Conservation (phyloP, 2,888 invertebrate genomes). For the Lagria hirta region DNA sequence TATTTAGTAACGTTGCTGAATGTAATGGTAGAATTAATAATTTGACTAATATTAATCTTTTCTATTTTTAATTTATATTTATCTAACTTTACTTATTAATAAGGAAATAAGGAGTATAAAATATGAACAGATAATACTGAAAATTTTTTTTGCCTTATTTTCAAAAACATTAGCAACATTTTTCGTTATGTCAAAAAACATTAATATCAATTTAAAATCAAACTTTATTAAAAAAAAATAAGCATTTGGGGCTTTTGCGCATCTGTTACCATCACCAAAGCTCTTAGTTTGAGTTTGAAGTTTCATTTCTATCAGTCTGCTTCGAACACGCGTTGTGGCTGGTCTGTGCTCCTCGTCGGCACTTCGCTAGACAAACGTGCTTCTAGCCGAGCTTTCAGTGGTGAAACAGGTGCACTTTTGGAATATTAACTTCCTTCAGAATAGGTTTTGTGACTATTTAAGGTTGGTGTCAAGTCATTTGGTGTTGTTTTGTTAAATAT, state of each 20-base stretch:
- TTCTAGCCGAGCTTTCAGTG: conserved; percentile 6
- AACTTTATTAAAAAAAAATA: too few species aligned
- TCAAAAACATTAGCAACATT: neutral
- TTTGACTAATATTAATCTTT: too few species aligned
- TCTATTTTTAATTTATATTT: too few species aligned
- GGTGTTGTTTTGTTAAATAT: too few species aligned
- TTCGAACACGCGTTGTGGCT: conserved; percentile 11
- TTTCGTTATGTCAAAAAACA: neutral
- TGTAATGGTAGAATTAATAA: too few species aligned
- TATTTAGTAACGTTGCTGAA: too few species aligned
- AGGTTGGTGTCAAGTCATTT: conserved; percentile 15
- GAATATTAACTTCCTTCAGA: conserved; percentile 9
- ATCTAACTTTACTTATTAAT: too few species aligned
- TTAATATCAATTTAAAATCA: too few species aligned
- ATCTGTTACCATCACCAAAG: conserved; percentile 19
- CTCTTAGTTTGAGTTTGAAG: too few species aligned
- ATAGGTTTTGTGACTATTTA: too few species aligned
- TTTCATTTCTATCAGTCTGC: conserved; percentile 11
- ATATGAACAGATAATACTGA: neutral
- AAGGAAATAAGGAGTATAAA: too few species aligned
- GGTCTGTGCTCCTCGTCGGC: neutral
- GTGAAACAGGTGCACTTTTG: conserved; percentile 10
- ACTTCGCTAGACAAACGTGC: conserved; percentile 8
- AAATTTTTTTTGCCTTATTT: neutral
- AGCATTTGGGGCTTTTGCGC: conserved; percentile 13